A percentile compares a stretch with the other conserved stretches of the same genome.
phyloP scores from a whole-genome alignment of 2,797 vertebrate species.

The Melanogrammus aeglefinus region DNA sequence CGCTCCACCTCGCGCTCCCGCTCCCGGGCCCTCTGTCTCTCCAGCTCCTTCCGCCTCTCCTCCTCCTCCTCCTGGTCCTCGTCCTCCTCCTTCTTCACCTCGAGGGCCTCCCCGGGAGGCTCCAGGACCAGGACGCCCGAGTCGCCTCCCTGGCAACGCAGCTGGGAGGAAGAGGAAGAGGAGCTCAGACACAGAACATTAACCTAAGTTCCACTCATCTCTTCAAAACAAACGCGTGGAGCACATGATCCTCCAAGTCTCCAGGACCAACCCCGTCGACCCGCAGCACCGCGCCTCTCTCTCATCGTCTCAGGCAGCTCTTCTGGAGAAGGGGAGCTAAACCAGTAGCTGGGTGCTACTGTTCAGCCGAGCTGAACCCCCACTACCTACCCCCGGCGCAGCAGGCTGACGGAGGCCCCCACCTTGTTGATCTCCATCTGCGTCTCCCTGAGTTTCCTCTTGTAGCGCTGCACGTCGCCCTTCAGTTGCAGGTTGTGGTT shows the following conservation, averaged over 20 bases:
- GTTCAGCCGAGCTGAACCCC: too few species aligned
- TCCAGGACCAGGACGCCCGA: slow-evolving; percentile 67
- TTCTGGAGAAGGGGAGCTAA: neutral
- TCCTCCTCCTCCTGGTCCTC: slow-evolving; percentile 81
- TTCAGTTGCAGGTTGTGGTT: slow-evolving; percentile 98
- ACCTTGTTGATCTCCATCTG: slow-evolving; percentile 80
- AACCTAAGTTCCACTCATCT: neutral
- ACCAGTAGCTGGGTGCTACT: too few species aligned
- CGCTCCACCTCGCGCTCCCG: slow-evolving; percentile 74
- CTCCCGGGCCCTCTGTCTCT: slow-evolving; percentile 76
- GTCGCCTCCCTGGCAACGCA: slow-evolving; percentile 83
- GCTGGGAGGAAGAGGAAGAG: slow-evolving; percentile 52
- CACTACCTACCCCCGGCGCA: too few species aligned
- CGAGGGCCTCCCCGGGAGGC: slow-evolving; percentile 68
- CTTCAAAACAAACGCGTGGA: neutral
- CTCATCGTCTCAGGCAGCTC: neutral
- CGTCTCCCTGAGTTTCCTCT: slow-evolving; percentile 87
- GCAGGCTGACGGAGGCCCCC: too few species aligned
- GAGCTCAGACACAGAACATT: neutral
- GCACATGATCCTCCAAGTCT: neutral
- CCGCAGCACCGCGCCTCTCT: neutral
- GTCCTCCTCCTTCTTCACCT: slow-evolving; percentile 79
- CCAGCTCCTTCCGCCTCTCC: slow-evolving; percentile 79
- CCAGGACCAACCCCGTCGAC: neutral
- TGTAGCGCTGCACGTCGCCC: slow-evolving; percentile 92